Evolutionary conservation across 2,113 vertebrate genomes (phyloP).

Genomic region (Grallaria varia): DNA sequence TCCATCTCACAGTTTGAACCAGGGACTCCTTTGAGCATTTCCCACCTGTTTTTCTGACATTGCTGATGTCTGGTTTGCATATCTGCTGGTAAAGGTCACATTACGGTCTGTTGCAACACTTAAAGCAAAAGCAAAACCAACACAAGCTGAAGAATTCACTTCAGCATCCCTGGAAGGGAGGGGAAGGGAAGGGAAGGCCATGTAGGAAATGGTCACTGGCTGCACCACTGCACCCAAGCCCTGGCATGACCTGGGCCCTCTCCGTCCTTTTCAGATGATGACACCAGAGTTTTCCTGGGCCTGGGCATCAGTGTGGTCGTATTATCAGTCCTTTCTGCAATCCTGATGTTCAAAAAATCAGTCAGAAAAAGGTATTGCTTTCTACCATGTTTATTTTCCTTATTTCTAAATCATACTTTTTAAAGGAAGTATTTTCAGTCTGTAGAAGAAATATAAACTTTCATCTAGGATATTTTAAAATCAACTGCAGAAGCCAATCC

Average conservation of each 20-base stretch:
- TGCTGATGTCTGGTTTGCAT: not conserved
- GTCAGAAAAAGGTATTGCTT: slow-evolving; percentile 70
- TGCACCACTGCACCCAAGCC: fast-evolving
- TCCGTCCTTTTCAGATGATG: slow-evolving; percentile 42
- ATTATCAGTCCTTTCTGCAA: not conserved
- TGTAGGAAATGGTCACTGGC: not conserved
- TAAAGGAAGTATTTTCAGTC: fast-evolving
- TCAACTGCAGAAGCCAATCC: not conserved
- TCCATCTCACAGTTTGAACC: fast-evolving
- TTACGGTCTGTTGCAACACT: fast-evolving
- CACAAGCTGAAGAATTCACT: fast-evolving
- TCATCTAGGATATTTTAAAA: not conserved
- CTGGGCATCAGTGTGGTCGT: not conserved
- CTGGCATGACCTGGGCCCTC: not conserved
- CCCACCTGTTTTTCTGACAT: fast-evolving
- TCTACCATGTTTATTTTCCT: fast-evolving
- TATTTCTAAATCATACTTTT: not conserved
- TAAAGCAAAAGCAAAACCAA: not conserved
- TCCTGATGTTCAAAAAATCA: slow-evolving; percentile 63
- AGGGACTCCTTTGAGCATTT: fast-evolving
- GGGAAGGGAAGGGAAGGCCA: not conserved
- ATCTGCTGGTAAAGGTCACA: not conserved
- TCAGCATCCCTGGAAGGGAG: not conserved
- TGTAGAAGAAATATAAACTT: not conserved
- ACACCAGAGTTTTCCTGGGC: slow-evolving; percentile 45